A percentile compares a stretch with the other conserved stretches of the same genome.
These are phyloP conservation scores for Calonectris borealis DNA, from an alignment of 2,113 vertebrate species.

Conservation along the genomic window DNA sequence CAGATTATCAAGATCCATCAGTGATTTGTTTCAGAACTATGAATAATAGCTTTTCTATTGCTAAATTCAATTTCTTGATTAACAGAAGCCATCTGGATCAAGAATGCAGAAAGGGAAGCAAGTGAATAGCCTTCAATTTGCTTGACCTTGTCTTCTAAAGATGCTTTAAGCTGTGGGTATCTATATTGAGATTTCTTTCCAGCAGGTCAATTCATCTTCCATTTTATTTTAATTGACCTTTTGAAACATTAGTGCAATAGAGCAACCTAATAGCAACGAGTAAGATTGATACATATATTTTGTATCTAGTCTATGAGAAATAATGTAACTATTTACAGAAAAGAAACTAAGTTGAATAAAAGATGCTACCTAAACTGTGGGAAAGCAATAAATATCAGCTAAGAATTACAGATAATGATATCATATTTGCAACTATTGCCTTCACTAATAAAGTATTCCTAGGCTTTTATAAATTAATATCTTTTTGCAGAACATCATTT, in stretches of 20 bases:
- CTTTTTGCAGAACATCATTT: not conserved
- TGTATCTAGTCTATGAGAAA: not conserved
- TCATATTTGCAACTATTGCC: not conserved
- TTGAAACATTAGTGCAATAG: conserved; percentile 32
- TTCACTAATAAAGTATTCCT: not conserved
- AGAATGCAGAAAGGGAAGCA: conserved; percentile 23
- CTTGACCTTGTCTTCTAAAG: conserved; percentile 41
- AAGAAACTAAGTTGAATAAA: conserved; percentile 8
- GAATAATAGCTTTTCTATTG: not conserved
- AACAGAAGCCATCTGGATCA: conserved; percentile 28
- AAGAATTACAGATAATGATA: not conserved
- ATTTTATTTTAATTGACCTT: conserved; percentile 55
- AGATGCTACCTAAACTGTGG: not conserved
- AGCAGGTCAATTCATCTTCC: conserved; percentile 17
- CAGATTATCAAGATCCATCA: not conserved
- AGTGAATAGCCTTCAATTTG: conserved; percentile 21
- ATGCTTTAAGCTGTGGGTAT: conserved; percentile 14
- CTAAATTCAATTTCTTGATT: conserved; percentile 30
- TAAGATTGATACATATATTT: conserved; percentile 36
- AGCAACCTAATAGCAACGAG: not conserved
- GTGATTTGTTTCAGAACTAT: not conserved
- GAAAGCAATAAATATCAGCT: conserved; percentile 24
- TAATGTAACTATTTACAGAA: conserved; percentile 10
- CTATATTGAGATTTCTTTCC: conserved; percentile 42
- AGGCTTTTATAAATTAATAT: not conserved